Percentiles rank a stretch among this genome's conserved stretches.
Evolutionary conservation across 2,888 invertebrate genomes (phyloP).

Genomic region (Formica aserva): DNA sequence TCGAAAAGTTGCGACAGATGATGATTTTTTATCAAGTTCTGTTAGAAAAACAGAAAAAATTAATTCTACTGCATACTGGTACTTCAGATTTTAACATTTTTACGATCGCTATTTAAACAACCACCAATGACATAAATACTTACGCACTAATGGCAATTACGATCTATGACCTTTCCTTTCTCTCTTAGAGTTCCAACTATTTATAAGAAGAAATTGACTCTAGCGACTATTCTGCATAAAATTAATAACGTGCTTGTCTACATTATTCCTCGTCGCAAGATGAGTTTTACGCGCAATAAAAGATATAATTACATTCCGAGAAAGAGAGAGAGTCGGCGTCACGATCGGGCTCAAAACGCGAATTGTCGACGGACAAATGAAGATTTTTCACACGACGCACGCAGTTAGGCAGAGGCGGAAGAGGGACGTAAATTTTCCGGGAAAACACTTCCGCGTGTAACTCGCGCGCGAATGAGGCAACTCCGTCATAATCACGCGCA

Average conservation of each 20-base stretch:
- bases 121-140: background rate
- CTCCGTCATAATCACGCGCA: slow-evolving; percentile 1
- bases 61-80: background rate
- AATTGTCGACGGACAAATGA: background rate
- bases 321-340: background rate
- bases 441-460: slow-evolving; percentile 32
- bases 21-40: background rate
- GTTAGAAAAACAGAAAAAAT: background rate
- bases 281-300: slow-evolving; percentile 14
- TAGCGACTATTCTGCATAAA: background rate
- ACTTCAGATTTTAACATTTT: background rate
- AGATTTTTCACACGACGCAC: background rate
- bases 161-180: background rate
- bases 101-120: background rate
- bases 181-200: background rate
- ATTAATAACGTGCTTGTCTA: slow-evolving; percentile 19
- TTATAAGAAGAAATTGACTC: background rate
- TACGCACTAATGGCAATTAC: background rate
- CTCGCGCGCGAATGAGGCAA: slow-evolving; percentile 4
- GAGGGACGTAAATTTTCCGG: slow-evolving; percentile 23
- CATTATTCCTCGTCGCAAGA: background rate
- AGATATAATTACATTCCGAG: slow-evolving; percentile 25
- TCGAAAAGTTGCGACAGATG: background rate
- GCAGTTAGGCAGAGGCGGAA: background rate
- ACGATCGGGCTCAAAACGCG: slow-evolving; percentile 2